Evolutionary conservation across 2,888 invertebrate species (phyloP).

Genomic region (Cordilura impudica): DNA sequence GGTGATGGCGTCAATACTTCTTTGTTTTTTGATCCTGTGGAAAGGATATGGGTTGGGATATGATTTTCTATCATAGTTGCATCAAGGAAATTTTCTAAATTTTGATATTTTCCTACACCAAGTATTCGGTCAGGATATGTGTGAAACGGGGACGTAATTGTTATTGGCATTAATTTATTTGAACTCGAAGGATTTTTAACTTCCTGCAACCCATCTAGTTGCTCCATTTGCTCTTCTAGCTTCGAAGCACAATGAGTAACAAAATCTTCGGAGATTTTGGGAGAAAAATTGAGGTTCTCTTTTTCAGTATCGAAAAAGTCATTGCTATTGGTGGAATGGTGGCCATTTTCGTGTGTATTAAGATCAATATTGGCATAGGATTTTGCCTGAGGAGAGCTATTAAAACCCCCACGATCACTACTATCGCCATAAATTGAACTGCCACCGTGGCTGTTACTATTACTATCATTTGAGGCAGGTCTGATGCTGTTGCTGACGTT

Average conservation of each 20-base stretch:
- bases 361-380: neutral
- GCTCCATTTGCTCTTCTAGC: conserved; percentile 48
- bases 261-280: conserved; percentile 8
- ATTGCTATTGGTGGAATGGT: conserved; percentile 53
- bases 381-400: conserved; percentile 23
- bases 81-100: conserved; percentile 73
- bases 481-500: conserved; percentile 43
- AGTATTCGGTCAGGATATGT: neutral
- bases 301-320: conserved; percentile 24
- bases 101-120: conserved; percentile 61
- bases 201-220: conserved; percentile 54
- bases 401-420: conserved; percentile 64
- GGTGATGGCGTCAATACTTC: neutral
- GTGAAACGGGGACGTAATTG: neutral
- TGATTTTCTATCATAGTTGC: conserved; percentile 72
- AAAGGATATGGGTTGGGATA: conserved; percentile 67
- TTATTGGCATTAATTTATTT: neutral
- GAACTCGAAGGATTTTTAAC: conserved; percentile 34
- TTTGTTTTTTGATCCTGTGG: neutral
- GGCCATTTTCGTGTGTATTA: conserved; percentile 29
- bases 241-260: neutral
- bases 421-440: conserved; percentile 55
- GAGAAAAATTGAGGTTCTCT: conserved; percentile 24
- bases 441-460: conserved; percentile 36
- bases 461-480: conserved; percentile 48